Evolutionary conservation across 2,797 vertebrate genomes (phyloP).

Genomic region (Gambelia wislizenii): DNA sequence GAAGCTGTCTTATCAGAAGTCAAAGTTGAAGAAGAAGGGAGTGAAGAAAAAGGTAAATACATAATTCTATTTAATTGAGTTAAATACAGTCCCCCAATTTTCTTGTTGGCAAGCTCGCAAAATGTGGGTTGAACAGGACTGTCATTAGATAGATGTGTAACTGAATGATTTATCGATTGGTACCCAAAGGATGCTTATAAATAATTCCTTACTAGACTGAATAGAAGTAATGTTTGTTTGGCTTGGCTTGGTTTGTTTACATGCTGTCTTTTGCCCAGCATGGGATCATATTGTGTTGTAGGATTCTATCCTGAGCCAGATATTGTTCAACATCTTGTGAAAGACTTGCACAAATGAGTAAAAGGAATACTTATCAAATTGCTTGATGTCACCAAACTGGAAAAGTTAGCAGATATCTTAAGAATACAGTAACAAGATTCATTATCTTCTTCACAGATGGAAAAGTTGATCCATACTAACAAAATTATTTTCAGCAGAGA

Average conservation of each 20-base stretch:
- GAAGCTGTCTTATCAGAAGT: conserved; percentile 87
- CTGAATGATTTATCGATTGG: too few relatives aligned
- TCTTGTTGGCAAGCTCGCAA: background rate
- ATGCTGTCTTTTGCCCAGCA: too few relatives aligned
- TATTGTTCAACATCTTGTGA: background rate
- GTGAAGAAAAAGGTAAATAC: conserved; percentile 88
- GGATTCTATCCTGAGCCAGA: too few relatives aligned
- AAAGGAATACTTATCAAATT: background rate
- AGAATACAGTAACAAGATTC: background rate
- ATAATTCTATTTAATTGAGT: background rate
- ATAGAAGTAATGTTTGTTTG: background rate
- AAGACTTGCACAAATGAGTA: background rate
- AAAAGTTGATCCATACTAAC: background rate
- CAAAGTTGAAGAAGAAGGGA: conserved; percentile 87
- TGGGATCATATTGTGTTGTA: too few relatives aligned
- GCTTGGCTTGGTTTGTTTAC: too few relatives aligned
- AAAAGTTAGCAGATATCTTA: background rate
- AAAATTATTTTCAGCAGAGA: background rate
- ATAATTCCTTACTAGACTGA: background rate
- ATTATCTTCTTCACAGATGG: background rate
- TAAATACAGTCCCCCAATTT: background rate
- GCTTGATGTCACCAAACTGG: background rate
- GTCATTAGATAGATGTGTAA: background rate
- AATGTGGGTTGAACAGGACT: background rate
- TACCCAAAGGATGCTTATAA: background rate